Evolutionary conservation across 2,888 invertebrate genomes (phyloP).

Genomic region (Drosophila yooni): DNA sequence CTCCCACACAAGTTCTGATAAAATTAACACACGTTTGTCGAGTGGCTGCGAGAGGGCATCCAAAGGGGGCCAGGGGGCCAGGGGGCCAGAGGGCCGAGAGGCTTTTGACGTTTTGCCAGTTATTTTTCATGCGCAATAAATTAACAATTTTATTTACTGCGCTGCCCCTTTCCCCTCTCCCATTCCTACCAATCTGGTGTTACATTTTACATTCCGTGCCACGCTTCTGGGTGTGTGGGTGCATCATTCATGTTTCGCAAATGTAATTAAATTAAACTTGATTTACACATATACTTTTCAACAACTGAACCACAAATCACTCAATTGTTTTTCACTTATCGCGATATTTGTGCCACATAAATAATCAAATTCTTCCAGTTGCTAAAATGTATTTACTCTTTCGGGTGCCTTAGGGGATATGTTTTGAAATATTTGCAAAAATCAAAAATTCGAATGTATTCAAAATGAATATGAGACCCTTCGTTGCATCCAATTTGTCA

Average conservation of each 20-base stretch:
- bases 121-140: conserved; percentile 78
- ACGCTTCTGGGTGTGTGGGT: conserved; percentile 1
- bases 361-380: not conserved
- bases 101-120: conserved; percentile 62
- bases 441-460: not conserved
- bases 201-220: conserved; percentile 29
- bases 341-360: not conserved
- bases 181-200: conserved; percentile 18
- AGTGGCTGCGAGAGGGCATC: not conserved
- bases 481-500: not conserved
- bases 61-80: not conserved
- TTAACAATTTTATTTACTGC: conserved; percentile 78
- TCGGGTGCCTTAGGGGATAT: not conserved
- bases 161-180: conserved; percentile 1
- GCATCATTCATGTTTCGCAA: conserved; percentile 44
- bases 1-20: conserved; percentile 27
- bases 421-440: not conserved
- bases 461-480: not conserved
- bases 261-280: conserved; percentile 69
- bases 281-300: conserved; percentile 40
- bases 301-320: conserved; percentile 5
- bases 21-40: conserved; percentile 18
- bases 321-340: not conserved
- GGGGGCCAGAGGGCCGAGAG: conserved; percentile 8
- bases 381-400: not conserved